Conservation (phyloP, 37 sponge, comb jelly and placozoan species). For the Crambe crambe region DNA sequence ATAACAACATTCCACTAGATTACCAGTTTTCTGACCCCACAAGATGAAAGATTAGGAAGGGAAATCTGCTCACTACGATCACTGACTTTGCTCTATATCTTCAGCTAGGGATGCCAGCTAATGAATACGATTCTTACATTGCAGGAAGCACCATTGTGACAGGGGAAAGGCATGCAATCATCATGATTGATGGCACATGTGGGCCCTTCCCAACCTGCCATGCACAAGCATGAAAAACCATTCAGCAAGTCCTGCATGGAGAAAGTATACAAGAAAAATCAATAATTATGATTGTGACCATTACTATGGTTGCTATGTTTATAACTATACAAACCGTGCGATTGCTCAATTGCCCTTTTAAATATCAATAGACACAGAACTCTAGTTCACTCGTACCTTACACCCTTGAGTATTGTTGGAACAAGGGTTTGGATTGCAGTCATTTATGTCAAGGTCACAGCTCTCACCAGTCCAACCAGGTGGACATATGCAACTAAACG, state of each 20-base stretch:
- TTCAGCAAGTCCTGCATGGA: conserved; percentile 5
- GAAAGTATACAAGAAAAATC: conserved; percentile 3
- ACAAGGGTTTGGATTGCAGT: conserved; percentile 28
- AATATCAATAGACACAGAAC: no score
- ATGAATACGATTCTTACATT: conserved; percentile 23
- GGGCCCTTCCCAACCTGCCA: conserved; percentile 39
- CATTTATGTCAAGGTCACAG: conserved; percentile 50
- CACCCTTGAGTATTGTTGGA: not conserved
- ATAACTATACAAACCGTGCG: not conserved
- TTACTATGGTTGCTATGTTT: not conserved
- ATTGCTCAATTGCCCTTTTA: no score
- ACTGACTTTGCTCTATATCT: no score
- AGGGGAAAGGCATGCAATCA: conserved; percentile 49
- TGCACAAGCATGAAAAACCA: conserved; percentile 35
- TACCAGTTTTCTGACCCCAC: no score
- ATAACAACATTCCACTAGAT: not conserved
- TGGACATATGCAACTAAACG: conserved; percentile 12
- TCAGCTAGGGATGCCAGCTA: not conserved
- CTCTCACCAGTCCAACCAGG: conserved; percentile 38
- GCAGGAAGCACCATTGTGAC: conserved; percentile 49
- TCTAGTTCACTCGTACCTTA: not conserved
- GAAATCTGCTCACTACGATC: no score
- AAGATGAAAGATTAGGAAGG: no score
- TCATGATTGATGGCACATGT: conserved; percentile 38
- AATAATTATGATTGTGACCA: not conserved